Percentiles rank a stretch among this genome's conserved stretches.
Conservation (phyloP, 2,888 invertebrate genomes). For the Alloscopus bannaensis region DNA sequence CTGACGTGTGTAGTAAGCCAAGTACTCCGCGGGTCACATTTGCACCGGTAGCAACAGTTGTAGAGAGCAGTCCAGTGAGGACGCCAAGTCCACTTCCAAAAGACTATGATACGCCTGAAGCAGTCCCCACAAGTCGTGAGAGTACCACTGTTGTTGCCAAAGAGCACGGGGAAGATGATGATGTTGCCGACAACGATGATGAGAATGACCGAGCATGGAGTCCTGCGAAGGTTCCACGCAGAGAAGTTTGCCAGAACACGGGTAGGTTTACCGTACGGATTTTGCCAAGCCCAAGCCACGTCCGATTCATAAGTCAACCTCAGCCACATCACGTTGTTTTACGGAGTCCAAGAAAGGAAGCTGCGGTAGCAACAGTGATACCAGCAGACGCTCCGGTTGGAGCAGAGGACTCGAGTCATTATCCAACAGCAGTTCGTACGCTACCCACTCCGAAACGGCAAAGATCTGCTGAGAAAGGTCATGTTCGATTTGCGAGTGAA, state of each 20-base stretch:
- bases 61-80: constrained; percentile 59
- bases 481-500: constrained; percentile 58
- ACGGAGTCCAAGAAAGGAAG: constrained; percentile 61
- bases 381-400: constrained; percentile 60
- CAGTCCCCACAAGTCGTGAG: neutral
- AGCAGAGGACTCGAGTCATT: constrained; percentile 39
- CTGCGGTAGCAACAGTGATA: constrained; percentile 64
- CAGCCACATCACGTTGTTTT: constrained; percentile 59
- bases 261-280: constrained; percentile 61
- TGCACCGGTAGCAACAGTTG: constrained; percentile 62
- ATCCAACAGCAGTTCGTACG: constrained; percentile 55
- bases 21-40: constrained; percentile 48
- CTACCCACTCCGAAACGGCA: constrained; percentile 56
- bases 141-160: neutral
- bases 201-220: constrained; percentile 60
- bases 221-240: constrained; percentile 59
- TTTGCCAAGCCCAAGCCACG: constrained; percentile 61
- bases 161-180: constrained; percentile 16
- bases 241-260: constrained; percentile 53
- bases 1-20: constrained; percentile 27
- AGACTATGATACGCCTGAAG: constrained; percentile 41
- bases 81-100: constrained; percentile 58
- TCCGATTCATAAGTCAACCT: constrained; percentile 61
- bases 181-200: constrained; percentile 16
- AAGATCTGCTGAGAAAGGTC: constrained; percentile 48